Base-by-base conservation (phyloP, 2,888 invertebrate genomes). In the Ormia ochracea region DNA sequence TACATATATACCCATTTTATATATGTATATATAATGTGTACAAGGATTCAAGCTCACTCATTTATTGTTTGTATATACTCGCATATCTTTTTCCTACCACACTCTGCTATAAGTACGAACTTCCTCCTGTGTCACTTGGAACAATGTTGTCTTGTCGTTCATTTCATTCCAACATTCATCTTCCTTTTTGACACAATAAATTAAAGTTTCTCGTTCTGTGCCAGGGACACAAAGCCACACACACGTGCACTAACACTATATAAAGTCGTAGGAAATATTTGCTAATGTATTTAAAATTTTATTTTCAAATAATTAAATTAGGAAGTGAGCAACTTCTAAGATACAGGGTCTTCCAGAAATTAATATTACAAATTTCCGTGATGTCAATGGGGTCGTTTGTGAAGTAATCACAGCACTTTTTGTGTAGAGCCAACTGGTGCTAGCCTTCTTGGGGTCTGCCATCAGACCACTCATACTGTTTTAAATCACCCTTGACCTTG, bases 151-250 rank as follows among this genome's bases (percentile, higher is more conserved):
- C 28, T 50, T 50, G 59, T 50, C 31, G 36, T 45, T 45, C 65
- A 36, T 73, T 73, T 56, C 23, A 59, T 68, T 52, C 23, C 50
- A 41, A 17, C 58, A 59, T 66, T 59, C 48, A 45, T 75, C 50
- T 75, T 75, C 33, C 43, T 43, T 68, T 66, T 68, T 75, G 66
- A 52, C 58, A 36, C 36, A 50, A 50, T 58, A 48, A 74, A 66
- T 58, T 58, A 74, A 38, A 58, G 41, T 58, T 68, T 21, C 41
- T 52, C 14, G 3, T 63, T 54, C 65, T 73, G 41, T 31, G 50
- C 50, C 28, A 61, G 31, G 21, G 26, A 45, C 31, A 19, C 21
- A 43, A 66, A 58, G n/a, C n/a, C 17, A 23, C 14, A 56, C 38
- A 10, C 48, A 48, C 10, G 10, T 0, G 12, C 21, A 36, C 28